A percentile compares a stretch with the other conserved stretches of the same genome.
These are phyloP conservation scores for Ochlodes sylvanus DNA, from an alignment of 2,888 invertebrate species.

Conservation along the genomic window DNA sequence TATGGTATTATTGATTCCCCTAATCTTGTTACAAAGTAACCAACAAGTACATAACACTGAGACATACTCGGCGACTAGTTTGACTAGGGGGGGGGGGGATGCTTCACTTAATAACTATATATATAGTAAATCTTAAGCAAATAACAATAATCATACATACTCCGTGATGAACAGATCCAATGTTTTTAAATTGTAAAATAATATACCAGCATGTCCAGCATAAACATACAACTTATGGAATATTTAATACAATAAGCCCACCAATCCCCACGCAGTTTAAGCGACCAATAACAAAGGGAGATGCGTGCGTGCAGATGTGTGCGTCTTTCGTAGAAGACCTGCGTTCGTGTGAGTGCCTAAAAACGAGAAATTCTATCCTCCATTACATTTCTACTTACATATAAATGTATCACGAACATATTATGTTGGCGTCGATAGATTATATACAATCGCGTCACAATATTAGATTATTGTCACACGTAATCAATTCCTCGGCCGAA, in stretches of 20 bases:
- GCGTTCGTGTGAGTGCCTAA: not conserved
- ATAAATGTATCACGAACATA: not conserved
- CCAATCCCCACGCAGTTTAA: not conserved
- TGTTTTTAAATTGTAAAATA: too few species aligned
- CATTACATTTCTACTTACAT: not conserved
- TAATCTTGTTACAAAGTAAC: not conserved
- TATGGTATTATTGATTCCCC: conserved; percentile 2
- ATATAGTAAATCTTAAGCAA: too few species aligned
- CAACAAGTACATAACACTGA: not conserved
- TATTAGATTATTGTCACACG: conserved; percentile 57
- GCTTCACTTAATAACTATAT: too few species aligned
- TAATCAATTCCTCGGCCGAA: conserved; percentile 48
- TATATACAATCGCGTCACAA: conserved; percentile 19
- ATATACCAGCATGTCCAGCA: too few species aligned
- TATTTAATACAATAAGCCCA: not conserved
- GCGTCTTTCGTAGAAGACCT: not conserved
- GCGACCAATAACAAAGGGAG: conserved; percentile 1
- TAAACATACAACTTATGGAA: too few species aligned
- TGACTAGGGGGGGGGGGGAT: not conserved
- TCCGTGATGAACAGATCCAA: too few species aligned
- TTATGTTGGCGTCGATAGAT: too few species aligned
- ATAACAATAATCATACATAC: too few species aligned
- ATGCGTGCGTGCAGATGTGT: not conserved
- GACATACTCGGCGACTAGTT: not conserved
- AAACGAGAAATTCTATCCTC: too few species aligned